Base-by-base conservation (phyloP, 2,888 invertebrate species). In the Artemia sinica region DNA sequence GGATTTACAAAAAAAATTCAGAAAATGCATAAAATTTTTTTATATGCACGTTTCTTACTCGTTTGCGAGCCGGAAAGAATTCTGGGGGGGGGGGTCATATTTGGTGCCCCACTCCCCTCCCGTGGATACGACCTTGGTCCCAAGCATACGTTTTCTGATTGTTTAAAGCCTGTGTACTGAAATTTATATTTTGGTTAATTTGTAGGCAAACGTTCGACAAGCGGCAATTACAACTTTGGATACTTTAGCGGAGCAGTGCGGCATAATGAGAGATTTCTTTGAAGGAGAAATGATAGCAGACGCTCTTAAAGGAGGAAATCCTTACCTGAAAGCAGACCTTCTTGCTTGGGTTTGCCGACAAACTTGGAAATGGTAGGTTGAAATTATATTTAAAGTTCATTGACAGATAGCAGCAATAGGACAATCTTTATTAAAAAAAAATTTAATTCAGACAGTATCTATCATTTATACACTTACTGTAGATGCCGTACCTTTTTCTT, bases 231-330 rank as follows among this genome's bases (percentile, higher is more conserved):
- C 86, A n/a, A 89, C 91, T 73, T 86, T 93, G 65, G 89, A 90
- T 75, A 81, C 86, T 4, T 94, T 91, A 86, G 87, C 87, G 65
- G 87, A 88, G 68, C 85, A 88, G 74, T 87, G 88, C 70, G 88
- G 89, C 0, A 76, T 77, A 8, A 84, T 85, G 73, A 86, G 86
- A 71, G 87, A 88, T 73, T 85, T 88, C 74, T 86, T 92, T 71
- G 94, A 94, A 69, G 86, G 86, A 3, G 94, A 95, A 81, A 89
- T 93, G 83, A 83, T 95, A 72, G 83, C 84, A 13, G 93, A 94
- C 79, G 90, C 90, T 1, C 80, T 96, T 7, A 89, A 88, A 76
- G 79, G 84, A 0, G 93, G 93, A 69, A 90, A 91, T 65, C 94
- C 94, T 0, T 83, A 85, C 65, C 81, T 93, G 0, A 82, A 91